These are phyloP conservation scores for Hybognathus amarus DNA, from an alignment of 2,797 vertebrate genomes.

Conservation along the genomic window DNA sequence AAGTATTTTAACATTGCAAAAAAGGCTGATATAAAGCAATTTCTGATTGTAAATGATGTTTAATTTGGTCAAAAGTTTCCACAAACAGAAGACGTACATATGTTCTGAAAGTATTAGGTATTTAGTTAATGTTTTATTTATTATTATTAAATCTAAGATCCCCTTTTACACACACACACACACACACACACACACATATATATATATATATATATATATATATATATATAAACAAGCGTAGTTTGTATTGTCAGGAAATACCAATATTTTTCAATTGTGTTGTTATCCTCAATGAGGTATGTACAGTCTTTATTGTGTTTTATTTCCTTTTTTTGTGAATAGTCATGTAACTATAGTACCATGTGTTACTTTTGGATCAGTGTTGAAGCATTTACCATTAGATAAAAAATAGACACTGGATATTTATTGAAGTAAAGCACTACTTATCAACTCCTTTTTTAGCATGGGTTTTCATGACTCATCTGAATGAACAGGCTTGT, in stretches of 20 bases:
- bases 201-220: background rate
- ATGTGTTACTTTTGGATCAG: slow-evolving; percentile 86
- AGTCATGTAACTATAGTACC: slow-evolving; percentile 83
- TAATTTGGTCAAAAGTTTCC: slow-evolving; percentile 5
- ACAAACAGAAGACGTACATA: background rate
- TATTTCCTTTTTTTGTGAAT: slow-evolving; percentile 82
- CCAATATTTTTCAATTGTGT: slow-evolving; percentile 75
- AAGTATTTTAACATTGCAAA: slow-evolving; percentile 3
- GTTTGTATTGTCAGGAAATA: slow-evolving; percentile 4
- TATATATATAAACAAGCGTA: background rate
- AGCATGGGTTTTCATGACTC: slow-evolving; percentile 57
- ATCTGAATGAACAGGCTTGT: slow-evolving; percentile 77
- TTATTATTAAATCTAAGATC: slow-evolving; percentile 11
- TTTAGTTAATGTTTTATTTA: slow-evolving; percentile 19
- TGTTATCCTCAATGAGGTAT: slow-evolving; percentile 98
- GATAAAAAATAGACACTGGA: slow-evolving; percentile 68
- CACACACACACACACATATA: too few species aligned
- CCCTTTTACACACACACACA: too few species aligned
- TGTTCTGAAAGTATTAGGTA: background rate
- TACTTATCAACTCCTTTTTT: slow-evolving; percentile 64
- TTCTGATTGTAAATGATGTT: slow-evolving; percentile 14
- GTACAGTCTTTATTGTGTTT: slow-evolving; percentile 83
- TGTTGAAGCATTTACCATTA: slow-evolving; percentile 76
- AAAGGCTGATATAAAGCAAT: background rate
- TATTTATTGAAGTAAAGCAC: slow-evolving; percentile 75